phyloP scores from a whole-genome alignment of 1,140 invertebrate species.

The Musca vetustissima region DNA sequence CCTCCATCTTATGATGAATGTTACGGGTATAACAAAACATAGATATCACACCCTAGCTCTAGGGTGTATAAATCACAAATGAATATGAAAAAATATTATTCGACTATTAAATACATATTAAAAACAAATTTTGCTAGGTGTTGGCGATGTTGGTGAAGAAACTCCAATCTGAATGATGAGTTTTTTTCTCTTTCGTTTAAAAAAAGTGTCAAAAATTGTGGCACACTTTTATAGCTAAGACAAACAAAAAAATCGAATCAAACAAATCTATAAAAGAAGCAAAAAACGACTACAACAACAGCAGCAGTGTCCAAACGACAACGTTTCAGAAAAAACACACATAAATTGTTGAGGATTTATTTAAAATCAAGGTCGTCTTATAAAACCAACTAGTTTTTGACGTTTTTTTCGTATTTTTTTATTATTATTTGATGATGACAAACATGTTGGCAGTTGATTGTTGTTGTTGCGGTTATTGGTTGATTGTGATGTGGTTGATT shows the following conservation, averaged over 20 bases:
- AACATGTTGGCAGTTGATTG: slow-evolving; percentile 4
- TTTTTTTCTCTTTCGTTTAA: background rate
- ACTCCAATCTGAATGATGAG: background rate
- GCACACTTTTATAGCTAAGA: slow-evolving; percentile 21
- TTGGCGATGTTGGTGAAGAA: background rate
- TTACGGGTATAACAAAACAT: too few species aligned
- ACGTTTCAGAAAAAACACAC: too few species aligned
- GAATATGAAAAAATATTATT: background rate
- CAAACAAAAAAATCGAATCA: background rate
- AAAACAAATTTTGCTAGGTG: background rate
- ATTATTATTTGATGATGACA: slow-evolving; percentile 7
- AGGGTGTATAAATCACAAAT: too few species aligned
- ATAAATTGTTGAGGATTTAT: slow-evolving; percentile 21
- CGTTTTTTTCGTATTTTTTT: slow-evolving; percentile 4
- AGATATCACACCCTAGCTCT: too few species aligned
- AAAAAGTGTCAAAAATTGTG: slow-evolving; percentile 21
- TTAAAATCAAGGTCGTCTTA: slow-evolving; percentile 23
- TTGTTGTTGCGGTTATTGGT: background rate
- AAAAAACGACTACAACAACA: background rate
- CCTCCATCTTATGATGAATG: too few species aligned
- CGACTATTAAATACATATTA: background rate
- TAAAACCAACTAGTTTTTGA: slow-evolving; percentile 22
- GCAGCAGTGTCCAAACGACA: too few species aligned
- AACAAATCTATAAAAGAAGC: background rate
- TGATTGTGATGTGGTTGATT: background rate